Percentiles rank a stretch among this genome's conserved stretches.
Conservation (phyloP, 2,888 invertebrate species). For the Ormyrus nitidulus region DNA sequence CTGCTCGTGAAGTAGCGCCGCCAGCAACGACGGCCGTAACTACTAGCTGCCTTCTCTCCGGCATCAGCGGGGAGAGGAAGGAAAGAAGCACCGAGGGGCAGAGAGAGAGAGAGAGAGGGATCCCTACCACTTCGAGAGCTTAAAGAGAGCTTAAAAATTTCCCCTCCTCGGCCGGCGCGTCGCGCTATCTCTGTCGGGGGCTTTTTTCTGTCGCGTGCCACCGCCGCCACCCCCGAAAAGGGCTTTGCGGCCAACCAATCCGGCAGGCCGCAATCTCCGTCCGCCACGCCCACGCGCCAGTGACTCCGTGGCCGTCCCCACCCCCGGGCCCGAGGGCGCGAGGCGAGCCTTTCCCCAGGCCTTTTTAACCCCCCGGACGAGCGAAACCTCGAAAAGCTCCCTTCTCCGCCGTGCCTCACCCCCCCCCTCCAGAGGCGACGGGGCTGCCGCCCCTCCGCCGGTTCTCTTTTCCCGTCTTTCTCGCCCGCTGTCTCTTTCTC, state of each 20-base stretch:
- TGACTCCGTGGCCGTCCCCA: conserved; percentile 65
- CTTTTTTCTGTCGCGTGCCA: conserved; percentile 48
- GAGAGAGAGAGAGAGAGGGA: no score
- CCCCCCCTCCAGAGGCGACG: neutral
- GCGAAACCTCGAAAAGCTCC: conserved; percentile 57
- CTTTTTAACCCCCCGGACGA: conserved; percentile 62
- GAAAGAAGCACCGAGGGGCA: conserved; percentile 34
- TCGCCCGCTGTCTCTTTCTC: neutral
- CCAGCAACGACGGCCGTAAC: conserved; percentile 27
- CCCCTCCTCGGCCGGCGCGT: conserved; percentile 61
- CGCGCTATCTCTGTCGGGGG: conserved; percentile 14
- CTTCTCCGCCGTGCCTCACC: conserved; percentile 48
- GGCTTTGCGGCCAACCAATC: conserved; percentile 72
- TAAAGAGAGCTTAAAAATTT: conserved; percentile 70
- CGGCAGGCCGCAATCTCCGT: conserved; percentile 69
- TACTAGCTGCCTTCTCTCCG: neutral
- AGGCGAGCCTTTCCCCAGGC: conserved; percentile 54
- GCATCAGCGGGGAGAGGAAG: conserved; percentile 48
- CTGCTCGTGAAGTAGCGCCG: conserved; percentile 43
- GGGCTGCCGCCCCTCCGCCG: neutral
- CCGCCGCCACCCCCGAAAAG: conserved; percentile 60
- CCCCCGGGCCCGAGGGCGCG: conserved; percentile 46
- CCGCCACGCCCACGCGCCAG: conserved; percentile 73
- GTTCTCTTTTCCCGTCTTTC: conserved; percentile 2
- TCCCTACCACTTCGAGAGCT: conserved; percentile 61